Evolutionary conservation across 1,140 invertebrate genomes (phyloP).

Genomic region (Drosophila bocki): DNA sequence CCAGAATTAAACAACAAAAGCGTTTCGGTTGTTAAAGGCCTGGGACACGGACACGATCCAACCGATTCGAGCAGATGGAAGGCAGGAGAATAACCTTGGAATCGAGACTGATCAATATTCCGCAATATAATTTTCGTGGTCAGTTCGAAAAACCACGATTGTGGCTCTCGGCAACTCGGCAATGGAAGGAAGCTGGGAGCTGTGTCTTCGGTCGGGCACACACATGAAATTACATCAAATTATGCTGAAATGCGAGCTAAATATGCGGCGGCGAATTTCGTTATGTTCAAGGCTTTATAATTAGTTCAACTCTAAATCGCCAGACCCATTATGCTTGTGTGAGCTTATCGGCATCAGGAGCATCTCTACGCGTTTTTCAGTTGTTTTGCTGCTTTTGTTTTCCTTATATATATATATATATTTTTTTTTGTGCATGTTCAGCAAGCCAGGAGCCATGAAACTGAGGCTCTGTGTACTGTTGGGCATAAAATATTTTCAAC

Average conservation of each 20-base stretch:
- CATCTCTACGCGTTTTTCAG: constrained; percentile 54
- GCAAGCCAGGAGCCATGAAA: constrained; percentile 25
- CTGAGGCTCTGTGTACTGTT: constrained; percentile 20
- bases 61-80: constrained; percentile 10
- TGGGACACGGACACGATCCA: constrained; percentile 4
- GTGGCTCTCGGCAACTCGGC: constrained; percentile 54
- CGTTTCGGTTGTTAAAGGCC: constrained; percentile 4
- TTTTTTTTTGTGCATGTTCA: constrained; percentile 53
- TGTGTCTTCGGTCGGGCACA: neutral
- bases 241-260: constrained; percentile 79
- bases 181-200: constrained; percentile 16
- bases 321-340: constrained; percentile 18
- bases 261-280: constrained; percentile 57
- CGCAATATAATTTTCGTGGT: constrained; percentile 72
- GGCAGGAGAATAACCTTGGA: constrained; percentile 60
- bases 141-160: constrained; percentile 61
- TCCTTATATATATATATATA: neutral
- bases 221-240: constrained; percentile 75
- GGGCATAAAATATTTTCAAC: constrained; percentile 74
- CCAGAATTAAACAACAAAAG: constrained; percentile 14
- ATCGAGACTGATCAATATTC: constrained; percentile 77
- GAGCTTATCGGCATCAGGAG: constrained; percentile 57
- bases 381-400: constrained; percentile 7
- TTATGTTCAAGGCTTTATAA: constrained; percentile 45
- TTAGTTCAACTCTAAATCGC: constrained; percentile 46